Conservation (phyloP, 2,797 vertebrate genomes). For the Garrulus glandarius region DNA sequence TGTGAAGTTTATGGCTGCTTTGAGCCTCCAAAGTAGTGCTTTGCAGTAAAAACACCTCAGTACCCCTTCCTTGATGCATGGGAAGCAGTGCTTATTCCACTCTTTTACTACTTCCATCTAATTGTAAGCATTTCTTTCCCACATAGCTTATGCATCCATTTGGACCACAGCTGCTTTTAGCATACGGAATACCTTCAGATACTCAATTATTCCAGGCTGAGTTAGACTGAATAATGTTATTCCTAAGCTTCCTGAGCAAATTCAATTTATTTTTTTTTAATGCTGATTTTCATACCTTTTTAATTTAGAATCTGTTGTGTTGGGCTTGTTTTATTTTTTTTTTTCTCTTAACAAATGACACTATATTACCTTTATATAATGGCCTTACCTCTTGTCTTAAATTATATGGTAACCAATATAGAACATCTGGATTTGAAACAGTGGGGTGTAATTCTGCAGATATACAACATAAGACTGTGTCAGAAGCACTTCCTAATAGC, state of each 20-base stretch:
- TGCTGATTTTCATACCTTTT: not conserved
- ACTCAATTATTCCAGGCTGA: not conserved
- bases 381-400: not conserved
- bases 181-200: not conserved
- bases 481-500: not conserved
- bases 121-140: not conserved
- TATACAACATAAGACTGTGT: not conserved
- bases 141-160: not conserved
- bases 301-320: not conserved
- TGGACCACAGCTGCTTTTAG: not conserved
- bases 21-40: not conserved
- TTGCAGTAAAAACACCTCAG: not conserved
- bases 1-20: not conserved
- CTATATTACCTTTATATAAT: not conserved
- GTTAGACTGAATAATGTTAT: not conserved
- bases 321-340: not conserved
- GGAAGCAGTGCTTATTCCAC: not conserved
- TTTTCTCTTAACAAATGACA: not conserved
- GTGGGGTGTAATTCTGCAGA: not conserved
- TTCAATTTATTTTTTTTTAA: not conserved
- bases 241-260: not conserved
- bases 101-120: not conserved
- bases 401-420: not conserved
- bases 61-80: not conserved
- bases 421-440: not conserved